phyloP scores from a whole-genome alignment of 2,113 vertebrate genomes.

The Oryzias javanicus region DNA sequence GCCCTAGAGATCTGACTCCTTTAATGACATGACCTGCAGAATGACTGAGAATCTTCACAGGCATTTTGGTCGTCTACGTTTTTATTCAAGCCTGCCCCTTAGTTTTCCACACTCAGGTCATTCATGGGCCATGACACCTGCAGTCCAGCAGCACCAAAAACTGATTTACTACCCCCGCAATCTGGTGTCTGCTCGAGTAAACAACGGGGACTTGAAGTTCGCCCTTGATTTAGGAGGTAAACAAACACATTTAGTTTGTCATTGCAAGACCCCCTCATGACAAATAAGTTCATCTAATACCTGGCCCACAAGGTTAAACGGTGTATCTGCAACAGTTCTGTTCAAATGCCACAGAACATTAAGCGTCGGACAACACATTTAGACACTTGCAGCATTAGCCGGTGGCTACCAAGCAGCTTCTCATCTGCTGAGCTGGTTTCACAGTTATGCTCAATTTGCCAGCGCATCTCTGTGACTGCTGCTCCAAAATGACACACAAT shows the following conservation, averaged over 20 bases:
- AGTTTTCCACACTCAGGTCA: too few species aligned
- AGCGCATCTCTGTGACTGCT: background rate
- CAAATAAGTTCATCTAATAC: constrained; percentile 29
- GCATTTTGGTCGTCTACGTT: too few species aligned
- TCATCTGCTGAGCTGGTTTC: background rate
- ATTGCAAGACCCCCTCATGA: constrained; percentile 3
- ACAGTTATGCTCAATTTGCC: constrained; percentile 13
- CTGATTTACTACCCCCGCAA: too few species aligned
- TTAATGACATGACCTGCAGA: too few species aligned
- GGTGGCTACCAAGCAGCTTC: background rate
- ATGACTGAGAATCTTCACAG: too few species aligned
- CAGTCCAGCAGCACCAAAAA: too few species aligned
- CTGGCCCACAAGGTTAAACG: constrained; percentile 28
- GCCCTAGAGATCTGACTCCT: too few species aligned
- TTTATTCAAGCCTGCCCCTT: too few species aligned
- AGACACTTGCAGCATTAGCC: background rate
- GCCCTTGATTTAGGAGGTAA: background rate
- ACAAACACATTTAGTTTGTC: constrained; percentile 1
- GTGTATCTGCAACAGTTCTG: constrained; percentile 18
- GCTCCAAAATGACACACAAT: constrained; percentile 1
- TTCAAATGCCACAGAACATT: constrained; percentile 36
- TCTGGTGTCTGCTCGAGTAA: too few species aligned
- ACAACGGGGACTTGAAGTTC: background rate
- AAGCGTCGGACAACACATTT: background rate
- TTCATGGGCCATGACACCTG: too few species aligned